Conservation (phyloP, 2,888 invertebrate species). For the Pegoplata infirma region DNA sequence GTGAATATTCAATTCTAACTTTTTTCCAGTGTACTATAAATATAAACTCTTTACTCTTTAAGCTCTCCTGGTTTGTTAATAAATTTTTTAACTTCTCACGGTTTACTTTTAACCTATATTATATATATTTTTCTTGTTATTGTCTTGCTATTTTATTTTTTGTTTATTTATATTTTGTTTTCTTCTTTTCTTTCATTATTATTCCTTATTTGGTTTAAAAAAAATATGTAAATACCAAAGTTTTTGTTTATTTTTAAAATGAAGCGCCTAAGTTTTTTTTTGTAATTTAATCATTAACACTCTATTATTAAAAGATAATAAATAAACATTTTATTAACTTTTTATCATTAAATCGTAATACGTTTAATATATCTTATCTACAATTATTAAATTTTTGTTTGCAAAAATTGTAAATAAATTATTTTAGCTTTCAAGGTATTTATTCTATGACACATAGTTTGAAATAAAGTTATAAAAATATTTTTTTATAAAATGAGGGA, state of each 20-base stretch:
- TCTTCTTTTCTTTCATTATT: constrained; percentile 36
- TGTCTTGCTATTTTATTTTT: constrained; percentile 34
- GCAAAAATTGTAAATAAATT: no score
- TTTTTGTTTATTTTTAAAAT: neutral
- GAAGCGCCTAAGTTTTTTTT: neutral
- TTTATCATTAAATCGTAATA: neutral
- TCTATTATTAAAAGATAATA: neutral
- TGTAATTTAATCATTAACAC: neutral
- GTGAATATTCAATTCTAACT: no score
- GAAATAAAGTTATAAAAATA: no score
- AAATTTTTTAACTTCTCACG: constrained; percentile 71
- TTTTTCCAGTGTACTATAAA: constrained; percentile 19
- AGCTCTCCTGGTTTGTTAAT: constrained; percentile 44
- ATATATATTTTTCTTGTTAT: constrained; percentile 28
- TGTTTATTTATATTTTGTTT: constrained; percentile 23
- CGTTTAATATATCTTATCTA: no score
- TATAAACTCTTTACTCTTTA: neutral
- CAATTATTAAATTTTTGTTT: no score
- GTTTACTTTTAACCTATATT: constrained; percentile 72
- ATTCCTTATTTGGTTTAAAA: constrained; percentile 28
- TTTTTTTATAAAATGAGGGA: no score
- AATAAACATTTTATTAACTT: neutral
- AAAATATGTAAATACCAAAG: neutral
- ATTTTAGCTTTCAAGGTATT: no score
- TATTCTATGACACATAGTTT: no score